These are phyloP conservation scores for Schizotus pectinicornis DNA, from an alignment of 2,888 invertebrate species.

Conservation along the genomic window DNA sequence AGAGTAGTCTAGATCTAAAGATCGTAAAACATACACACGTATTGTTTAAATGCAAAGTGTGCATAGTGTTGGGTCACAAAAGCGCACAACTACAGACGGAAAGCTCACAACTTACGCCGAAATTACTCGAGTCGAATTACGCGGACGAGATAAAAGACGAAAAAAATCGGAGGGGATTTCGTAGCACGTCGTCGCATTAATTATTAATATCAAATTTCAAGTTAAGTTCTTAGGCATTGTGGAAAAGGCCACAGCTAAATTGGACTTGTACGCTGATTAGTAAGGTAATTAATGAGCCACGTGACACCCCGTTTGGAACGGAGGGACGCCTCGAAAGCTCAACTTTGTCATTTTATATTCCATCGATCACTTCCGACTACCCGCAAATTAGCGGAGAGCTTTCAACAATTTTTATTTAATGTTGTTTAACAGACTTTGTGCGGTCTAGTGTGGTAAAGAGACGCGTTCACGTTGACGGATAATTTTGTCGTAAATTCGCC, in stretches of 20 bases:
- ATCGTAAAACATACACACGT: constrained; percentile 50
- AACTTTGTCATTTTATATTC: constrained; percentile 26
- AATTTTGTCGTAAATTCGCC: constrained; percentile 22
- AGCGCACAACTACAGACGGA: constrained; percentile 18
- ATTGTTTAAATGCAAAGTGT: constrained; percentile 51
- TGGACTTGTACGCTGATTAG: constrained; percentile 52
- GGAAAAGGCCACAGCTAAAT: constrained; percentile 45
- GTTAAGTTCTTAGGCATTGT: constrained; percentile 34
- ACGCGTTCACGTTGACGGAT: constrained; percentile 11
- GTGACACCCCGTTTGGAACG: constrained; percentile 27
- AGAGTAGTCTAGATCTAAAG: constrained; percentile 48
- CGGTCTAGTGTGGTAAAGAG: constrained; percentile 5
- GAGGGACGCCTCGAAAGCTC: constrained; percentile 13
- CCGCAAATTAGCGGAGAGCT: not conserved
- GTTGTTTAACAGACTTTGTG: no score
- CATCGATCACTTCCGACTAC: constrained; percentile 15
- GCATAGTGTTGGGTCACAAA: constrained; percentile 42
- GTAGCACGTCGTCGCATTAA: constrained; percentile 27
- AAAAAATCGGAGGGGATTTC: not conserved
- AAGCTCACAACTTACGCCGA: not conserved
- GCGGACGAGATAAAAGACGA: not conserved
- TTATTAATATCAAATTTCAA: constrained; percentile 37
- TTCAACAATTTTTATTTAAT: no score
- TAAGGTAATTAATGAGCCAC: constrained; percentile 53
- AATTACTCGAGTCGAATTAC: not conserved